Evolutionary conservation across 1,140 invertebrate genomes (phyloP).

Genomic region (Antheraea pernyi): DNA sequence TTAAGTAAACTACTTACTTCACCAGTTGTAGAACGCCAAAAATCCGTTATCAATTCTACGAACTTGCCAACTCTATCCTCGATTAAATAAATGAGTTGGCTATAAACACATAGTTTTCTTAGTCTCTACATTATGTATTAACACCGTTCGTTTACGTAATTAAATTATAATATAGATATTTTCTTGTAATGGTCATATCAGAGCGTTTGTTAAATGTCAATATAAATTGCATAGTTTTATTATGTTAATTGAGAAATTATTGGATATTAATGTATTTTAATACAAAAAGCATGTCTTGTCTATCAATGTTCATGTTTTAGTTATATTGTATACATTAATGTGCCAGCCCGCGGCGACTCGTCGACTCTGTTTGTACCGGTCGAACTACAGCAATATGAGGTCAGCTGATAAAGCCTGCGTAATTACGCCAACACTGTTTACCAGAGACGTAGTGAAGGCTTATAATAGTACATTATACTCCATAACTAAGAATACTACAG

Average conservation of each 20-base stretch:
- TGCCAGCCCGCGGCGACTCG: slow-evolving; percentile 27
- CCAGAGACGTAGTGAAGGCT: slow-evolving; percentile 16
- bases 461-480: neutral
- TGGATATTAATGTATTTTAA: neutral
- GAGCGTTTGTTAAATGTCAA: neutral
- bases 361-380: slow-evolving; percentile 33
- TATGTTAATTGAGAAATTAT: neutral
- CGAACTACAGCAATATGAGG: slow-evolving; percentile 65
- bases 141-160: neutral
- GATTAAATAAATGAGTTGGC: too few relatives aligned
- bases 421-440: slow-evolving; percentile 65
- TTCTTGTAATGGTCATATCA: neutral
- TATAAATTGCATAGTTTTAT: neutral
- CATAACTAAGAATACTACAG: neutral
- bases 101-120: too few relatives aligned
- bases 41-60: too few relatives aligned
- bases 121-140: neutral
- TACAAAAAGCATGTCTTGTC: slow-evolving; percentile 9
- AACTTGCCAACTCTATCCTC: too few relatives aligned
- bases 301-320: slow-evolving; percentile 20
- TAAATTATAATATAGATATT: neutral
- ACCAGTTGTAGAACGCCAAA: too few relatives aligned
- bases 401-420: slow-evolving; percentile 68
- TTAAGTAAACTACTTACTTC: too few relatives aligned
- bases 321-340: slow-evolving; percentile 27